Conservation (phyloP, 1,140 invertebrate species). For the Lysiphlebus fabarum region DNA sequence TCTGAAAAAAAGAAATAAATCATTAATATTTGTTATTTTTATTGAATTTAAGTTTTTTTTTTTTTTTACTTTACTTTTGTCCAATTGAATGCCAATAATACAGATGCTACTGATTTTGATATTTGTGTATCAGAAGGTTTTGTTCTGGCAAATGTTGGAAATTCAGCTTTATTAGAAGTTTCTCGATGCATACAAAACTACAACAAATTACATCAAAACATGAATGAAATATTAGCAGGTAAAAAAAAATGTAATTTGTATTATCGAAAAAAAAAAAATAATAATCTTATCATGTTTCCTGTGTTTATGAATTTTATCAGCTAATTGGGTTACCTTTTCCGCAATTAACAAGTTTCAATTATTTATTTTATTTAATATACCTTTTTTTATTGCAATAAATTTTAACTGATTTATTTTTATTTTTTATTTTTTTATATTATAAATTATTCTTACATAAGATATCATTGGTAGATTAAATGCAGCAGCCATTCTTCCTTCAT, state of each 20-base stretch:
- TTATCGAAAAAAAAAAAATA: no score
- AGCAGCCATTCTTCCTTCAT: slow-evolving; percentile 90
- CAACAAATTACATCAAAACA: slow-evolving; percentile 38
- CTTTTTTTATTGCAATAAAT: no score
- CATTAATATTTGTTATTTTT: not conserved
- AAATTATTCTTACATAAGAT: slow-evolving; percentile 63
- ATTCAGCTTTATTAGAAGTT: slow-evolving; percentile 81
- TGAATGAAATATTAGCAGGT: no score
- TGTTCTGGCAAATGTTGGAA: slow-evolving; percentile 89
- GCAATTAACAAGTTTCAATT: no score
- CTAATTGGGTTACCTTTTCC: no score
- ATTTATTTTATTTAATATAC: no score
- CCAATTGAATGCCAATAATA: slow-evolving; percentile 77
- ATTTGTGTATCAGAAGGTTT: slow-evolving; percentile 90
- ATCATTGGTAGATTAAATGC: slow-evolving; percentile 91
- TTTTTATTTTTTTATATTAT: not conserved
- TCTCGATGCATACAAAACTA: slow-evolving; percentile 85
- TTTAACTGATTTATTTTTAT: not conserved
- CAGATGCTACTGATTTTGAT: slow-evolving; percentile 80
- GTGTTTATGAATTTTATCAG: no score
- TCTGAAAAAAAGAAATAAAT: slow-evolving; percentile 50
- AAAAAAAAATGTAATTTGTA: no score
- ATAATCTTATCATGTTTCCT: no score
- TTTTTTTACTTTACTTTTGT: slow-evolving; percentile 64
- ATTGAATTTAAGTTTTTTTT: no score